Evolutionary conservation across 1,140 invertebrate species (phyloP).

Genomic region (Drosophila eugracilis): DNA sequence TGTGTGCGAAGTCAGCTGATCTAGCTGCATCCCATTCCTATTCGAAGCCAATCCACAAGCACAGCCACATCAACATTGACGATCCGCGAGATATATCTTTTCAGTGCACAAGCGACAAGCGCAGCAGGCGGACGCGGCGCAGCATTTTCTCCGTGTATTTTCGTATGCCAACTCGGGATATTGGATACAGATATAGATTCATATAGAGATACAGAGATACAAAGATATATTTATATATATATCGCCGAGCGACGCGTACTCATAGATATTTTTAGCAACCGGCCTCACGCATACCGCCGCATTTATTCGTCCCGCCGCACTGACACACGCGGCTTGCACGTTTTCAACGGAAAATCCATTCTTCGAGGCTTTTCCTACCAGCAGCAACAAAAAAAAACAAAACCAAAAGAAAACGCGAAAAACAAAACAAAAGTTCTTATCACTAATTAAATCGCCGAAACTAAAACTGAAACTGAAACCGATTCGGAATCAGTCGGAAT

Average conservation of each 20-base stretch:
- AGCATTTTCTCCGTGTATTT: conserved; percentile 70
- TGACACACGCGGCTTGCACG: conserved; percentile 78
- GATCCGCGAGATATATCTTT: conserved; percentile 34
- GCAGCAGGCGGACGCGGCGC: conserved; percentile 74
- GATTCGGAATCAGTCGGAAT: not conserved
- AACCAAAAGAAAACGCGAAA: not conserved
- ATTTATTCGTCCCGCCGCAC: conserved; percentile 27
- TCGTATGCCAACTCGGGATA: conserved; percentile 69
- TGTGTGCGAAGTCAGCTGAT: conserved; percentile 26
- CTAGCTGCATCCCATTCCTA: conserved; percentile 19
- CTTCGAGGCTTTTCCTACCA: conserved; percentile 59
- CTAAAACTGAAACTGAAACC: not conserved
- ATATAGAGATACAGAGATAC: conserved; percentile 28
- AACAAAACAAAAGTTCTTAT: conserved; percentile 41
- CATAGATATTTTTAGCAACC: conserved; percentile 81
- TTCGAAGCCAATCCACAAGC: conserved; percentile 25
- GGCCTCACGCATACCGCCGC: conserved; percentile 59
- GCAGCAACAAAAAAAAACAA: conserved; percentile 9
- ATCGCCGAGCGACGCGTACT: conserved; percentile 55
- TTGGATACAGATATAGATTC: conserved; percentile 72
- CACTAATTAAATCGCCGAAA: conserved; percentile 22
- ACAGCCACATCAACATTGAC: conserved; percentile 50
- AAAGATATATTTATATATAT: conserved; percentile 31
- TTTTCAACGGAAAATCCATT: conserved; percentile 62
- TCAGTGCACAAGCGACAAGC: conserved; percentile 75